phyloP scores from a whole-genome alignment of 2,888 invertebrate species.

The Drosophila mimetica region DNA sequence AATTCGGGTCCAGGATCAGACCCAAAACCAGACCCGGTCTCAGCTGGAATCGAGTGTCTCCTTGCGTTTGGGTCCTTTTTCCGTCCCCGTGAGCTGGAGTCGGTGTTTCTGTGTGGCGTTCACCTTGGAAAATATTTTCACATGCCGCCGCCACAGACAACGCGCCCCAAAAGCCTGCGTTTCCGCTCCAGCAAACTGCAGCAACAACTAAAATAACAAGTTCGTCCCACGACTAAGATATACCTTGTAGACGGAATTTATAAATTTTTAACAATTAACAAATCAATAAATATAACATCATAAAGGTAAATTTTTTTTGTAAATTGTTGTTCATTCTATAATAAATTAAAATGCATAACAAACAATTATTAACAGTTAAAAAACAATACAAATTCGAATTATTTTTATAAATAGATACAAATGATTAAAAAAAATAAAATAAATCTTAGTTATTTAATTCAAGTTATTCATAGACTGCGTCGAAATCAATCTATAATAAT shows the following conservation, averaged over 20 bases:
- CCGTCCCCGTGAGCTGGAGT: conserved; percentile 11
- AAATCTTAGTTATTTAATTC: no score
- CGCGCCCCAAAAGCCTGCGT: conserved; percentile 49
- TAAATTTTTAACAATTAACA: no score
- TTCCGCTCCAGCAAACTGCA: conserved; percentile 68
- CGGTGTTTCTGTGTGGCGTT: conserved; percentile 56
- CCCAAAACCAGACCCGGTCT: conserved; percentile 44
- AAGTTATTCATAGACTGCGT: no score
- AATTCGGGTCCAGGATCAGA: conserved; percentile 52
- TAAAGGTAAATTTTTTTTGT: no score
- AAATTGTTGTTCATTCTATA: no score
- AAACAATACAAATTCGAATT: no score
- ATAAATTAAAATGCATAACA: no score
- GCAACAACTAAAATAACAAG: conserved; percentile 47
- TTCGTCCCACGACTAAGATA: conserved; percentile 23
- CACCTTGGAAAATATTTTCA: conserved; percentile 79
- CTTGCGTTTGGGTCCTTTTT: conserved; percentile 61
- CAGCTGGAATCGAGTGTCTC: conserved; percentile 65
- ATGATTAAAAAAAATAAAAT: no score
- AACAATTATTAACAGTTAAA: no score
- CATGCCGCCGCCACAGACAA: conserved; percentile 53
- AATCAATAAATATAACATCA: no score
- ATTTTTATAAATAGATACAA: no score
- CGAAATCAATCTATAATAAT: no score
- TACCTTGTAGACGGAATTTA: conserved; percentile 1